Evolutionary conservation across 2,888 invertebrate species (phyloP), one percentile per base, ranked within the genome.

Genomic region (Hirtodrosophila cameraria): DNA sequence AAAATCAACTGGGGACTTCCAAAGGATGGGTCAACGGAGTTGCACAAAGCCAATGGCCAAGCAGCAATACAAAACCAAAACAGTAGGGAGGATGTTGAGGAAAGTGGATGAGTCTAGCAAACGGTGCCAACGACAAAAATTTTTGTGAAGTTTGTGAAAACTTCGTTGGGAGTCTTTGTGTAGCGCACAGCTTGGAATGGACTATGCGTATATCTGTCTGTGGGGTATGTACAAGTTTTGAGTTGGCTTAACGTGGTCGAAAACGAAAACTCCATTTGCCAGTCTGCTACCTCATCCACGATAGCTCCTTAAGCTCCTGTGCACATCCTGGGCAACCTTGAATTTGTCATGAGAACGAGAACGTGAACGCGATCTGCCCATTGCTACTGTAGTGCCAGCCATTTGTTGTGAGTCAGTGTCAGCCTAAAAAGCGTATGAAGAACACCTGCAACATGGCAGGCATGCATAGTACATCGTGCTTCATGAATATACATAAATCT

Each of bases 111-210:
- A 72, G 41, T 53, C 59, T 41, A 25, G 69, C 74, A 45, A 54
- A 52, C 31, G 43, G 43, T 48, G 45, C 46, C 35, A 53, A 50
- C 55, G 63, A 59, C 64, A 59, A 48, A 77, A 58, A 84, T 86
- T 86, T 86, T 79, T 86, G 84, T 65, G 43, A 77, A 73, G 81
- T 77, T n/a, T n/a, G n/a, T 73, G 64, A 62, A 60, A 72, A 84
- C 69, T 86, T 86, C 86, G 54, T 39, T 48, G 86, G 86, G 86
- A 76, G 77, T 69, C 61, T 53, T 81, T 43, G 23, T 23, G 8
- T 43, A 49, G 33, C 36, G 12, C 25, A 28, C 60, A 28, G 49
- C 41, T 63, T 27, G 52, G 52, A n/a, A n/a, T n/a, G n/a, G 42
- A 30, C n/a, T 23, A 16, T 12, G 12, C 42, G 13, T 46, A 15